Percentiles rank a stretch among this genome's conserved stretches.
These are phyloP conservation scores for Grallaria varia DNA, from an alignment of 2,113 vertebrate species.

Conservation along the genomic window DNA sequence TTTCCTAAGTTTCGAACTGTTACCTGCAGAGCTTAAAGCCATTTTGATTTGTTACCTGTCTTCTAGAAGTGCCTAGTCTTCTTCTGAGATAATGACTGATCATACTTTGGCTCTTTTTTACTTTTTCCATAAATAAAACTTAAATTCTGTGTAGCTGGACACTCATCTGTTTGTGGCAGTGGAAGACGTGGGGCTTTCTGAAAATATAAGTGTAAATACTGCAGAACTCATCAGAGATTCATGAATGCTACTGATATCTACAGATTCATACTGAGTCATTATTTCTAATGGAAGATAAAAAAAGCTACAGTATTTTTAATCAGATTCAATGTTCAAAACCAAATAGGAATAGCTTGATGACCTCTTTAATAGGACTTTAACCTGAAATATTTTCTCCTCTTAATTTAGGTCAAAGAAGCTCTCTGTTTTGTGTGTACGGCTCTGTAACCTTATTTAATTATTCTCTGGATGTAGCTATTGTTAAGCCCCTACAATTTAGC, in stretches of 20 bases:
- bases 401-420: not conserved
- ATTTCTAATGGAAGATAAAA: not conserved
- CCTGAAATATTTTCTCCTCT: not conserved
- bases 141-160: not conserved
- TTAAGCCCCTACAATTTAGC: conserved; percentile 13
- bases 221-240: not conserved
- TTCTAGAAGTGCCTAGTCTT: not conserved
- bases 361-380: conserved; percentile 1
- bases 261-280: not conserved
- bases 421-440: not conserved
- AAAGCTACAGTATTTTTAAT: not conserved
- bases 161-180: not conserved
- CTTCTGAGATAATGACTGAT: not conserved
- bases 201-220: not conserved
- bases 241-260: not conserved
- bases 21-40: not conserved
- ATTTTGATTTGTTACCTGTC: not conserved
- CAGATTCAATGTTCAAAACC: not conserved
- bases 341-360: not conserved
- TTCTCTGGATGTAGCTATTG: conserved; percentile 1
- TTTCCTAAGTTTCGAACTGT: not conserved
- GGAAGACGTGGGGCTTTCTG: not conserved
- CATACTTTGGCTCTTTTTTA: not conserved
- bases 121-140: not conserved
- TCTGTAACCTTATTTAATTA: conserved; percentile 4